Percentiles rank a stretch among this genome's conserved stretches.
Conservation (phyloP, 2,113 vertebrate genomes). For the Salvelinus fontinalis region DNA sequence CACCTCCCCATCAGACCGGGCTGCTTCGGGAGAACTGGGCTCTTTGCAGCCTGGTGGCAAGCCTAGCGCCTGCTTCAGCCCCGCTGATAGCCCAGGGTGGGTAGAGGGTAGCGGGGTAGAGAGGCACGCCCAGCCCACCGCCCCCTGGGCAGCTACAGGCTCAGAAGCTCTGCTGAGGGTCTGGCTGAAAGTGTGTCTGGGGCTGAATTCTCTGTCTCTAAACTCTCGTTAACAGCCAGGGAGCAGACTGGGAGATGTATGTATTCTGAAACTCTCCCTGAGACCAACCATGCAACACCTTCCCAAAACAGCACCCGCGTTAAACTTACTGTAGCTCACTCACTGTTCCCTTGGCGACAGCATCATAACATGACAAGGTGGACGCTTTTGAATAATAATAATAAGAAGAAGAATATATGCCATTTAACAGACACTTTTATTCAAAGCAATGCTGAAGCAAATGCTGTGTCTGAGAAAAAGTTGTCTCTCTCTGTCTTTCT, state of each 20-base stretch:
- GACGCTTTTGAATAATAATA: neutral
- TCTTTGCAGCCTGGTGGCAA: neutral
- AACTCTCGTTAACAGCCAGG: neutral
- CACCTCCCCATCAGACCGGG: neutral
- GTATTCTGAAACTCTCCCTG: neutral
- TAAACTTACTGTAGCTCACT: conserved; percentile 9
- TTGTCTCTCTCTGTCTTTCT: conserved; percentile 16
- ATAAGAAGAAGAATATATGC: no score
- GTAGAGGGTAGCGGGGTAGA: neutral
- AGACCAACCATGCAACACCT: neutral
- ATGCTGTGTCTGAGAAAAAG: conserved; percentile 15
- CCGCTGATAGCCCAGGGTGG: neutral
- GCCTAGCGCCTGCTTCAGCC: neutral
- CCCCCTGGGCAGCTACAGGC: neutral
- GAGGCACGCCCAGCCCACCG: neutral
- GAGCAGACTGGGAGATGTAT: neutral
- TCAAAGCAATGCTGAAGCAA: neutral
- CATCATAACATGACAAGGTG: neutral
- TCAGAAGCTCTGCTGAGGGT: neutral
- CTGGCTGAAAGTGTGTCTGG: neutral
- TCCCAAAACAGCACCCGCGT: neutral
- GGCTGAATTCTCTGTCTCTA: neutral
- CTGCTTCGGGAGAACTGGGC: neutral
- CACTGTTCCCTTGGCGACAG: neutral
- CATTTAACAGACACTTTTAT: no score